Evolutionary conservation across 2,113 vertebrate genomes (phyloP), one percentile per base, ranked within the genome.

Genomic region (Apeltes quadracus): DNA sequence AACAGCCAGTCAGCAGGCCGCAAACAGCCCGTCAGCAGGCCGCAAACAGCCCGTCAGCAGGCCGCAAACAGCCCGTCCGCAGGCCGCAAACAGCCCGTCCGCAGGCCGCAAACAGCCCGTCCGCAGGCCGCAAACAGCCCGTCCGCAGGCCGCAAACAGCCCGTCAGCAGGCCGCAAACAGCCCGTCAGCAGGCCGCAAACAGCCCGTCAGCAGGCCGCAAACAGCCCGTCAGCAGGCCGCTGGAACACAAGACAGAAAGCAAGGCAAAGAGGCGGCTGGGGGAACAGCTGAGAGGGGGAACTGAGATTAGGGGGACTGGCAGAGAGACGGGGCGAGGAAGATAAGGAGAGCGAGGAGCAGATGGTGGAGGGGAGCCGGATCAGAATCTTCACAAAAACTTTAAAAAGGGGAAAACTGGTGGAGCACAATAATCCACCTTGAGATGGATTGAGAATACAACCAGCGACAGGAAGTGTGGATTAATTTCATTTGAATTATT

Each of bases 261-360:
- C 15, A 12, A 23, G 2, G 6, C 20, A 12, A 29, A 39, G 27
- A 23, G 36, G 56, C 29, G 29, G 5, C 29, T 29, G 2, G 2
- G 2, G 48, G 39, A 65, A 22, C 29, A 25, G 51, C 20, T 43
- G 23, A 29, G 23, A 36, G 34, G 64, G 36, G 34, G 16, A 55
- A 58, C 62, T 5, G 50, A 61, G 73, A 82, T 80, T 78, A 78
- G 46, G 46, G 29, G 53, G 55, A 69, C 55, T 72, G 69, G 55
- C 15, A n/a, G 29, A 71, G 44, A 66, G 70, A 20, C 5, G 39
- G 20, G 22, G 44, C 2, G 22, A 44, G 16, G 56, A 71, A 56
- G 75, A 71, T 63, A 68, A 70, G 43, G 36, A 66, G 65, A n/a
- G 54, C 6, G 41, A 22, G 18, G 61, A 70, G 77, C 64, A 75